A percentile compares a stretch with the other conserved stretches of the same genome.
Conservation (phyloP, 2,888 invertebrate species). For the Philopedon plagiatum region DNA sequence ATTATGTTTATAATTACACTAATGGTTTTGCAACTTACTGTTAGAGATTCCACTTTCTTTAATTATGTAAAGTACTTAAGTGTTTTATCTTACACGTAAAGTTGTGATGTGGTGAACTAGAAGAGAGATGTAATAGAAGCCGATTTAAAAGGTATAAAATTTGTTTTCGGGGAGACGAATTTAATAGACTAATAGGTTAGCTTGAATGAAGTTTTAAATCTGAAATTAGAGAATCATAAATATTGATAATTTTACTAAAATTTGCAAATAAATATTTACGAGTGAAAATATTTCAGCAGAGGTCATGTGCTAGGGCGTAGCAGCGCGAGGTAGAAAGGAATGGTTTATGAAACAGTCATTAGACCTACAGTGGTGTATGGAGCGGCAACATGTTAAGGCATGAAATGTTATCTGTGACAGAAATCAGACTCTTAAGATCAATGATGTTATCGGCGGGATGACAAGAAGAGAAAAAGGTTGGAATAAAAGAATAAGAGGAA, state of each 20-base stretch:
- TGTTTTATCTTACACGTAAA: constrained; percentile 6
- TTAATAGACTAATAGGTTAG: background rate
- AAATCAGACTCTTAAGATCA: no score
- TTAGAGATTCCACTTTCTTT: background rate
- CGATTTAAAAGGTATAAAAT: constrained; percentile 10
- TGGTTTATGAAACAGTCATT: no score
- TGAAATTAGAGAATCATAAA: background rate
- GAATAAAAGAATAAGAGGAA: no score
- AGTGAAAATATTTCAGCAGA: no score
- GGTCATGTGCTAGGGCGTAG: no score
- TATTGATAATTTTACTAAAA: background rate
- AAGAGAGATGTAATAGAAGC: constrained; percentile 1
- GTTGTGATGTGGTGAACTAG: constrained; percentile 1
- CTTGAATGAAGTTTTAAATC: background rate
- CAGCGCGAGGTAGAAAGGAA: no score
- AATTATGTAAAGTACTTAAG: constrained; percentile 8
- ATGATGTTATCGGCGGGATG: no score
- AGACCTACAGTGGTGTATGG: no score
- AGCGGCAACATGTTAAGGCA: no score
- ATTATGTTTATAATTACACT: constrained; percentile 9
- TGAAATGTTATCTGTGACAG: no score
- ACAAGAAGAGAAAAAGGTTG: no score
- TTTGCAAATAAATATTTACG: no score
- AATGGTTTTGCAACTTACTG: constrained; percentile 6
- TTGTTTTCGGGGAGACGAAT: constrained; percentile 13